Base-by-base conservation (phyloP, 2,113 vertebrate species). In the Nesogale talazaci region DNA sequence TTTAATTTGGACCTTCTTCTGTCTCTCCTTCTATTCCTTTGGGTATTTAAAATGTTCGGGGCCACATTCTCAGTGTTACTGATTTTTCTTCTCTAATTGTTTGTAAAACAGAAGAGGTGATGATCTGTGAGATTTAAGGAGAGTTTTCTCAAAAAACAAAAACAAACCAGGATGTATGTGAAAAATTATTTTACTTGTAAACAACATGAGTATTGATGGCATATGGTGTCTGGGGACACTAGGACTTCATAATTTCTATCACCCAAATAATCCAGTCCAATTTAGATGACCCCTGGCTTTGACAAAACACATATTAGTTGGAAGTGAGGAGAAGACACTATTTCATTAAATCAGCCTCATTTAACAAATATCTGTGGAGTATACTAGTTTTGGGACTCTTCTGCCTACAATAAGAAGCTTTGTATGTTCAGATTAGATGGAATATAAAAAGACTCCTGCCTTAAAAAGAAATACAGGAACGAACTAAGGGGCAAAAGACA, bases 391-490 rank as follows among this genome's bases (percentile, higher is more conserved):
- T 1, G 34, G 34, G 46, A 57, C 15, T 80, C 42, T 77, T 76
- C 36, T 19, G 2, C n/a, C 63, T 27, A n/a, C 34, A 72, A 75
- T 20, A 31, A 25, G 46, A 70, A 67, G 36, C 59, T 86, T 10
- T 77, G 40, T 23, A 42, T 88, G 90, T 95, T 87, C 31, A 11
- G 2, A 85, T 78, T 83, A 86, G 56, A 46, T 90, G 52, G 92
- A 63, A 65, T 59, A 70, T 61, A 63, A 52, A 52, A 52, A 52
- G 46, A 52, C 46, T 52, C 46, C 46, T 52, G 10, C 46, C 9
- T 52, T 11, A 52, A 52, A 9, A 52, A 52, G 46, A 52, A 52
- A 52, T 52, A 52, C 9, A 52, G 46, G 46, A 52, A 52, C 10
- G 46, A 52, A 10, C 10, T 52, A 52, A 12, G 46, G 14, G 46